Percentiles rank a stretch among this genome's conserved stretches.
Conservation (phyloP, 30 jellyfish, hydroid and myxozoan species). For the Catostylus mosaicus region DNA sequence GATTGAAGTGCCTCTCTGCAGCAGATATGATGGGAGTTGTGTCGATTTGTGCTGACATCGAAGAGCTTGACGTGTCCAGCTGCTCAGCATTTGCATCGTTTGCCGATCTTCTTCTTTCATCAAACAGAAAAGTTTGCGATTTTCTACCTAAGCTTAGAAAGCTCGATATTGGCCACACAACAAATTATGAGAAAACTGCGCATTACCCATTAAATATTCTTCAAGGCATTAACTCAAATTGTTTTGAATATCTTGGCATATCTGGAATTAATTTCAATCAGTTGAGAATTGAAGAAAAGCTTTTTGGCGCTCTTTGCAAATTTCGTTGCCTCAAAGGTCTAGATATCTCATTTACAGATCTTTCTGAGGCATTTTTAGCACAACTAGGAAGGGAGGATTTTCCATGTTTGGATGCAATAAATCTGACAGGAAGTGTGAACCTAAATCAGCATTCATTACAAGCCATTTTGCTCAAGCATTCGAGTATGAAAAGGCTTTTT, state of each 20-base stretch:
- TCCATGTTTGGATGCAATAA: neutral
- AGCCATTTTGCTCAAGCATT: neutral
- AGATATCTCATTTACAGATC: slow-evolving; percentile 14
- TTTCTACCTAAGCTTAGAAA: neutral
- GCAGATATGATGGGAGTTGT: neutral
- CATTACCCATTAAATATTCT: neutral
- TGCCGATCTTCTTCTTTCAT: neutral
- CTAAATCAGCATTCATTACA: neutral
- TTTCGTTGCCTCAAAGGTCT: neutral
- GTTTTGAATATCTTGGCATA: slow-evolving; percentile 2
- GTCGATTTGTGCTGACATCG: neutral
- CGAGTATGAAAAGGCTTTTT: neutral
- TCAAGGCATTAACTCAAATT: neutral
- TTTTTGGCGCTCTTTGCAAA: neutral
- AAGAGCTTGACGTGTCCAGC: slow-evolving; percentile 21
- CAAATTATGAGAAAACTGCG: neutral
- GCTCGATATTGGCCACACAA: slow-evolving; percentile 33
- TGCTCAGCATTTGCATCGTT: slow-evolving; percentile 7
- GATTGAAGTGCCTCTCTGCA: slow-evolving; percentile 1
- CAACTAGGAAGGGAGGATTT: neutral
- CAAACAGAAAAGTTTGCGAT: neutral
- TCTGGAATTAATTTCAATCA: slow-evolving; percentile 17
- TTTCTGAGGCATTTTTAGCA: neutral
- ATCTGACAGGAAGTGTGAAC: slow-evolving; percentile 3
- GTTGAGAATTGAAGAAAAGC: neutral